phyloP scores from a whole-genome alignment of 2,888 invertebrate species.

The Cephus sareptanus region DNA sequence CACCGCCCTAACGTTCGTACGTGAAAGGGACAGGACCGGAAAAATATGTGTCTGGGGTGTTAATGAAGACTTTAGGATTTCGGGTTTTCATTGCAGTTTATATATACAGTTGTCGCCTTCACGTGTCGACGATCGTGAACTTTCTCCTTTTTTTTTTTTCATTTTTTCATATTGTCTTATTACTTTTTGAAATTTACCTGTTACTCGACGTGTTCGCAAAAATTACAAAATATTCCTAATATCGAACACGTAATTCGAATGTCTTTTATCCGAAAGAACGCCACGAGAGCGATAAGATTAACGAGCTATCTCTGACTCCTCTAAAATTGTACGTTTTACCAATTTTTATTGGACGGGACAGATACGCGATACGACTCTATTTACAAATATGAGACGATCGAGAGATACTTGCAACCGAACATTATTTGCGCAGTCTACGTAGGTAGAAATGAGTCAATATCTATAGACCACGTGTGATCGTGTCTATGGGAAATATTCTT shows the following conservation, averaged over 20 bases:
- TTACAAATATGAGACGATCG: slow-evolving; percentile 34
- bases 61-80: not conserved
- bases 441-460: slow-evolving; percentile 35
- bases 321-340: slow-evolving; percentile 32
- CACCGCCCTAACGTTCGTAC: slow-evolving; percentile 14
- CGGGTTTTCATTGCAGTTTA: slow-evolving; percentile 23
- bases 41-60: slow-evolving; percentile 27
- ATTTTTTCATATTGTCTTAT: not conserved
- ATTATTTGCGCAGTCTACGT: slow-evolving; percentile 35
- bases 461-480: slow-evolving; percentile 5
- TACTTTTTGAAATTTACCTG: not conserved
- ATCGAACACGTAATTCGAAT: not conserved
- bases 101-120: slow-evolving; percentile 2
- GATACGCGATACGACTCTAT: slow-evolving; percentile 38
- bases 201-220: too few species aligned
- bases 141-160: not conserved
- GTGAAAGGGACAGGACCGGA: slow-evolving; percentile 1
- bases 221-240: not conserved
- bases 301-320: slow-evolving; percentile 34
- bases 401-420: slow-evolving; percentile 26
- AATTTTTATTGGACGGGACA: slow-evolving; percentile 34
- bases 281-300: slow-evolving; percentile 40
- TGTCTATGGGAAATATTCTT: slow-evolving; percentile 26
- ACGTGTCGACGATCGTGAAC: not conserved
- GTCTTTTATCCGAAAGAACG: slow-evolving; percentile 13